Base-by-base conservation (phyloP, 2,797 vertebrate genomes). In the Myripristis jacobus region DNA sequence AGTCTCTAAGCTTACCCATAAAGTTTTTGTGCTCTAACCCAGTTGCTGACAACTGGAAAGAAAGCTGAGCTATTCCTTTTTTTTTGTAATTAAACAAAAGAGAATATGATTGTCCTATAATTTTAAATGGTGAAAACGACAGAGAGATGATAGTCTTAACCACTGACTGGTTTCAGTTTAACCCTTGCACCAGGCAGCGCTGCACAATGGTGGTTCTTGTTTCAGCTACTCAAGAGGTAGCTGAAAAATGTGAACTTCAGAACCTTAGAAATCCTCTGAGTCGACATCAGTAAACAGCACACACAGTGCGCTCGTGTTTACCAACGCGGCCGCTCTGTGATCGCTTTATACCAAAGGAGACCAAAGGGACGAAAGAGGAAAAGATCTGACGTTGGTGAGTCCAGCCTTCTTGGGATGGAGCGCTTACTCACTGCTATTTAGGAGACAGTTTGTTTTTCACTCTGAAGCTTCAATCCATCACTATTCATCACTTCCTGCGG, bases 401-500 rank as follows among this genome's bases (percentile, higher is more conserved):
- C 65, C 34, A 36, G 34, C 34, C 12, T 36, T 50, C 47, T 21
- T 21, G 19, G 34, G 7, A 36, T 12, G 34, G 53, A 36, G 48
- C 46, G 56, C 11, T 31, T 12, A 25, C 44, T 64, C 63, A 18
- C 18, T 25, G 55, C 66, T 63, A 34, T 44, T 70, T 38, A 65
- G 24, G 58, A 85, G 63, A 63, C 67, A 19, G 56, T 59, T 57
- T 68, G 53, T 43, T 31, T 71, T 66, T 73, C 56, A 60, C 74
- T 65, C 43, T 57, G 4, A 24, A 62, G 68, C 61, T 86, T n/a
- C 50, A 72, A 82, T 83, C 50, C 70, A 82, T 83, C n/a, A n/a
- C n/a, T n/a, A n/a, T n/a, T 86, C 55, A 56, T 86, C 84, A 83
- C 75, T 59, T 72, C n/a, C 44, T 13, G 88, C 88, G 81, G 87